phyloP scores from a whole-genome alignment of 2,113 vertebrate genomes.

The Salvelinus fontinalis region DNA sequence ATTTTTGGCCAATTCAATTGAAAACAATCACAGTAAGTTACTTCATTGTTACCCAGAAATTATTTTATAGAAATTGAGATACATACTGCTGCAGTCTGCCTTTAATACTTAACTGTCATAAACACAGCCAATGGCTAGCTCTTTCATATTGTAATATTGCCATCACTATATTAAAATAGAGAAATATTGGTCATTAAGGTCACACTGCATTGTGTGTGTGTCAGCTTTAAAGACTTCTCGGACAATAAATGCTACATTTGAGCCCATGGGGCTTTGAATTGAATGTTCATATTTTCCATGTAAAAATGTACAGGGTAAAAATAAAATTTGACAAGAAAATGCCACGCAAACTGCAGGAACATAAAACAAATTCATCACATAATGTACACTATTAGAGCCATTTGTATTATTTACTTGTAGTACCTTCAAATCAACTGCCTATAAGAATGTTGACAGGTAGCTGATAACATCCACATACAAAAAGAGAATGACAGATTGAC shows the following conservation, averaged over 20 bases:
- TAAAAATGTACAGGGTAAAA: background rate
- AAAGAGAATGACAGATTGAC: background rate
- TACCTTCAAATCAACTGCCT: conserved; percentile 36
- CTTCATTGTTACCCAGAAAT: too few relatives aligned
- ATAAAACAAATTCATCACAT: background rate
- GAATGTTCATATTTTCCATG: too few relatives aligned
- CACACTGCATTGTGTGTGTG: background rate
- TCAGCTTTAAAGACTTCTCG: background rate
- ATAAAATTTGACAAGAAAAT: background rate
- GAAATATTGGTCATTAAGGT: background rate
- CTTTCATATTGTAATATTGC: background rate
- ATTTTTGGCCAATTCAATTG: too few relatives aligned
- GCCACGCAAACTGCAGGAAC: background rate
- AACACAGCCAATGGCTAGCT: too few relatives aligned
- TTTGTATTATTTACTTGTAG: conserved; percentile 37
- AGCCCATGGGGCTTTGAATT: background rate
- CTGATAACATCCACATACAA: conserved; percentile 20
- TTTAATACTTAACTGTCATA: too few relatives aligned
- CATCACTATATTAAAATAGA: too few relatives aligned
- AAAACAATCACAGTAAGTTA: too few relatives aligned
- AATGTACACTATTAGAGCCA: background rate
- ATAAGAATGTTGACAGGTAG: conserved; percentile 5
- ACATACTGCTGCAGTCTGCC: too few relatives aligned
- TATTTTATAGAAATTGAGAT: too few relatives aligned
- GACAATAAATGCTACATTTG: background rate